Conservation (phyloP, 1,140 invertebrate species). For the Oryctes rhinoceros region DNA sequence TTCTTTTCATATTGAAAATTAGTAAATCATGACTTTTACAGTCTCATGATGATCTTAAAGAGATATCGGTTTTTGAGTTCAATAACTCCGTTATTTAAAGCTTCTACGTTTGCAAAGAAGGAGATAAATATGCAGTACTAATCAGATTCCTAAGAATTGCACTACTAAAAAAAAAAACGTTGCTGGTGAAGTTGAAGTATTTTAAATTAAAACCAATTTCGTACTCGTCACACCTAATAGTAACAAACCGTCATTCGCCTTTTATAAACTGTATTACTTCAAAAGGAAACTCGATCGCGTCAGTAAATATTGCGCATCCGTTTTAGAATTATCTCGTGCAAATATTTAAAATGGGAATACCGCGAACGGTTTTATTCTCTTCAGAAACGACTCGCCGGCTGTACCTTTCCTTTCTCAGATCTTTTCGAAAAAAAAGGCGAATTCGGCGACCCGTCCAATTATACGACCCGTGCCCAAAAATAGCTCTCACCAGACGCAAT, state of each 20-base stretch:
- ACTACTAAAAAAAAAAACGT: no score
- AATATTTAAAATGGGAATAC: slow-evolving; percentile 24
- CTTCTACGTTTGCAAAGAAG: no score
- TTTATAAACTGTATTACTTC: not conserved
- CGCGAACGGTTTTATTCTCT: not conserved
- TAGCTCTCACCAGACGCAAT: not conserved
- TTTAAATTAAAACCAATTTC: not conserved
- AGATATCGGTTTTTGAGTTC: no score
- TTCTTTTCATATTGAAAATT: no score
- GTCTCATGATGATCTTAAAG: no score
- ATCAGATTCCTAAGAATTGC: no score
- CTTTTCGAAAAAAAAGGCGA: slow-evolving; percentile 16
- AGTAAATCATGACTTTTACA: no score
- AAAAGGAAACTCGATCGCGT: not conserved
- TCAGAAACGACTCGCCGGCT: not conserved
- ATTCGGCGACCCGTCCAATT: slow-evolving; percentile 26
- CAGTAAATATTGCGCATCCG: slow-evolving; percentile 8
- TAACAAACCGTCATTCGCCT: not conserved
- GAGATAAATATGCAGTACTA: no score
- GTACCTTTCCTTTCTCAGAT: slow-evolving; percentile 8
- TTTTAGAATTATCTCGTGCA: slow-evolving; percentile 16
- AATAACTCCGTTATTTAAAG: no score
- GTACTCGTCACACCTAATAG: not conserved
- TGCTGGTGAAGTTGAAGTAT: not conserved
- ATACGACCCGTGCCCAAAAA: slow-evolving; percentile 31